These are phyloP conservation scores for Telmatochromis sp. DNA, from an alignment of 2,113 vertebrate species.

Conservation along the genomic window DNA sequence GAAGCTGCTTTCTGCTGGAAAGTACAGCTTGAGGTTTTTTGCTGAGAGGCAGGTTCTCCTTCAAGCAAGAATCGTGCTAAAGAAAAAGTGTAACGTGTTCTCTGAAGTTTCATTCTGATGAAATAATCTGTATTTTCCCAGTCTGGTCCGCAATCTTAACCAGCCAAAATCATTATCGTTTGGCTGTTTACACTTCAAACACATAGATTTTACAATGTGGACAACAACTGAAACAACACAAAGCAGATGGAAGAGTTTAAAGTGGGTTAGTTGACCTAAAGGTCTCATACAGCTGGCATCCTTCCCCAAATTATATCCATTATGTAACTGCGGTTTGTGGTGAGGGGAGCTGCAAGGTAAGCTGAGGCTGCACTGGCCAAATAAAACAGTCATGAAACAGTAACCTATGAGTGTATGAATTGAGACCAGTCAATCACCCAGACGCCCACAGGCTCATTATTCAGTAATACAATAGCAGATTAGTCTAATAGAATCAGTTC, in stretches of 20 bases:
- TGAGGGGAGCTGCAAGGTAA: slow-evolving; percentile 5
- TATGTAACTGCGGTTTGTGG: slow-evolving; percentile 31
- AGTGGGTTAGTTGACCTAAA: neutral
- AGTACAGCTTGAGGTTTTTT: neutral
- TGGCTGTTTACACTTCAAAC: neutral
- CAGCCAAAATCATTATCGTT: neutral
- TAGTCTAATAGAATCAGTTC: neutral
- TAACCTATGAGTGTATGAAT: slow-evolving; percentile 14
- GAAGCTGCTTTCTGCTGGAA: slow-evolving; percentile 16
- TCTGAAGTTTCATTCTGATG: neutral
- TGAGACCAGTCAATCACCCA: neutral
- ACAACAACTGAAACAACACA: neutral
- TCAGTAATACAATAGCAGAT: neutral
- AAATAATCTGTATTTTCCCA: neutral
- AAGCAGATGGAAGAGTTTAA: neutral
- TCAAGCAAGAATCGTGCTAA: neutral
- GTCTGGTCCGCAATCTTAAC: neutral
- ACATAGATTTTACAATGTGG: neutral
- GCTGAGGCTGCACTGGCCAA: neutral
- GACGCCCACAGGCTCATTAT: neutral
- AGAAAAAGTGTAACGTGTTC: neutral
- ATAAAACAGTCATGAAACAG: slow-evolving; percentile 5
- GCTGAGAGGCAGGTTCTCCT: neutral
- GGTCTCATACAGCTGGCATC: neutral
- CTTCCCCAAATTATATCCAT: neutral